Evolutionary conservation across 2,888 invertebrate species (phyloP), one percentile per base, ranked within the genome.

Genomic region (Hypomecis atomaria): DNA sequence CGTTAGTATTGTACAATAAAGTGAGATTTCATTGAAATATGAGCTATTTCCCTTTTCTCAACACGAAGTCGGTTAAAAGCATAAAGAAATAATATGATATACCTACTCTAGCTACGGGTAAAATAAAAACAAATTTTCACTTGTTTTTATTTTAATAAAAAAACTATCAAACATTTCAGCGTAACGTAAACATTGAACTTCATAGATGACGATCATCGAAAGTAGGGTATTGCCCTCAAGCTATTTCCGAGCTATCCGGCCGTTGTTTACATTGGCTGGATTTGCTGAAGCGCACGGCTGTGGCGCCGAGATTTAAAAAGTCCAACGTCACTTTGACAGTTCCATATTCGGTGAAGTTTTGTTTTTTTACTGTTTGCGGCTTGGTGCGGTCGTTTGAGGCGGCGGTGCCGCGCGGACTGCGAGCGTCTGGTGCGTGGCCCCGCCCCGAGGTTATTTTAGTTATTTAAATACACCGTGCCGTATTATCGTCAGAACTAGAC

Each of bases 391-490:
- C 33, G 61, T 61, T 59, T 37, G 4, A 71, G 71, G 75, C 37
- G 77, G 73, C 74, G 88, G 87, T 84, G 89, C 89, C 89, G 81
- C 77, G 85, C 88, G 80, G 88, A 78, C 88, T 90, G 77, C 73
- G 72, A 71, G 67, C 76, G 75, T 78, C 79, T 81, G 71, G 58
- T 73, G 74, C 75, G 64, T 76, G 81, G 82, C 83, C 81, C 78
- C 83, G 83, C 83, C 82, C 78, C 82, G 79, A 78, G 81, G 79
- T 78, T 85, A 86, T 88, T 85, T 89, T 82, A 85, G 79, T 78
- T 84, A 86, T 88, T 85, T 89, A 82, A 85, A 87, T 84, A 85
- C 76, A 78, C 75, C 78, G 77, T 85, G 87, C 86, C 86, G 88
- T 86, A 77, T 75, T 43, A 59, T 6, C 44, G 59, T 50, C 44